Base-by-base conservation (phyloP, 2,888 invertebrate genomes). In the Girardia tigrina region DNA sequence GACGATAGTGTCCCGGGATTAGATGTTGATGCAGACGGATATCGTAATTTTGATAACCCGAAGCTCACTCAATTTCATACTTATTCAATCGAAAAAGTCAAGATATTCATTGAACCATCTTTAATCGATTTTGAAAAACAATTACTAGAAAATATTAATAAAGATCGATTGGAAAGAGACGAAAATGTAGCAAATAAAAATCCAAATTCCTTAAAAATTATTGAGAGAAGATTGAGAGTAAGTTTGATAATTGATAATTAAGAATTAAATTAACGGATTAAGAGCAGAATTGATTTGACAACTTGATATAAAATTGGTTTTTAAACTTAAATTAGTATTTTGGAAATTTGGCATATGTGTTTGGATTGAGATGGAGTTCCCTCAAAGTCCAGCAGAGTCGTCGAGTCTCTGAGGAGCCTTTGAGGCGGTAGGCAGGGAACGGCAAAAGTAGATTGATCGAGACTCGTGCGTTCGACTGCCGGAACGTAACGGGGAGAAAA, bases 141-240 rank as follows among this genome's bases (percentile, higher is more conserved):
- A n/a, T 56, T 74, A 23, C 28, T 36, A 16, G 69, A 74, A 12
- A n/a, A 23, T 27, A 36, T 74, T 26, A 74, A 74, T 28, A 74
- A 74, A 6, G 74, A 74, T 23, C 12, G 74, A 42, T 16, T 74
- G 16, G 56, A 26, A 14, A 36, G 74, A 27, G 74, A 73, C 71
- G 74, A 26, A 27, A 36, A 42, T 1, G 20, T 16, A 26, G 6
- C n/a, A 27, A 6, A 26, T 12, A 69, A 42, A 27, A 27, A 74
- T 28, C 20, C 56, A n/a, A 20, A 20, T 14, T 23, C 27, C 4
- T 6, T 74, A 1, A 42, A 20, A 20, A 69, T 74, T 2, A 26
- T 74, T 16, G 74, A 74, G 69, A 36, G 74, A 8, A 6, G 74
- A 27, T 42, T 74, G 20, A 73, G 36, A 29, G 73, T 73, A 8